A percentile compares a stretch with the other conserved stretches of the same genome.
These are phyloP conservation scores for Lycodopsis pacificus DNA, from an alignment of 2,797 vertebrate species.

Conservation along the genomic window DNA sequence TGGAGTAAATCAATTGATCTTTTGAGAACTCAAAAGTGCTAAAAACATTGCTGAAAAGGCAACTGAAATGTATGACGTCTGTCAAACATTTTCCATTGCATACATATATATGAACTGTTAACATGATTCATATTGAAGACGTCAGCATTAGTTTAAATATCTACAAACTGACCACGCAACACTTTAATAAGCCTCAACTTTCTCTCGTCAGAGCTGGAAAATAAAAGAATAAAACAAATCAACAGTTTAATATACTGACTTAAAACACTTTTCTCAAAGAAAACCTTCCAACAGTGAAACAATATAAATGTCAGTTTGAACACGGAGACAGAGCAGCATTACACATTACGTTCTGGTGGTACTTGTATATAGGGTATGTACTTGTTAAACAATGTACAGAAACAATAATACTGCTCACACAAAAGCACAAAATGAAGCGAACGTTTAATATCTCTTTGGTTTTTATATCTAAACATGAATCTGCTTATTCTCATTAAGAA, in stretches of 20 bases:
- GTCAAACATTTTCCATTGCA: too few species aligned
- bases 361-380: too few species aligned
- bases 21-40: neutral
- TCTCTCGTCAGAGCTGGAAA: neutral
- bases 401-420: too few species aligned
- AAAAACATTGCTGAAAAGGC: too few species aligned
- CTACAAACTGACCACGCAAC: too few species aligned
- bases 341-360: neutral
- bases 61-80: too few species aligned
- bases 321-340: too few species aligned
- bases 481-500: neutral
- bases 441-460: slow-evolving; percentile 12
- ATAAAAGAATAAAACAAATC: neutral
- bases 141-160: neutral
- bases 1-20: neutral
- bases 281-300: too few species aligned
- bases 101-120: neutral
- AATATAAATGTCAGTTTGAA: neutral
- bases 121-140: neutral
- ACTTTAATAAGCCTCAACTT: neutral
- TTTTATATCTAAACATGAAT: neutral
- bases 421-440: neutral
- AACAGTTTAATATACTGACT: neutral
- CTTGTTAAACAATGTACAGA: neutral
- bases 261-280: too few species aligned